Conservation (phyloP, 2,113 vertebrate species). For the Zosterops hypoxanthus region DNA sequence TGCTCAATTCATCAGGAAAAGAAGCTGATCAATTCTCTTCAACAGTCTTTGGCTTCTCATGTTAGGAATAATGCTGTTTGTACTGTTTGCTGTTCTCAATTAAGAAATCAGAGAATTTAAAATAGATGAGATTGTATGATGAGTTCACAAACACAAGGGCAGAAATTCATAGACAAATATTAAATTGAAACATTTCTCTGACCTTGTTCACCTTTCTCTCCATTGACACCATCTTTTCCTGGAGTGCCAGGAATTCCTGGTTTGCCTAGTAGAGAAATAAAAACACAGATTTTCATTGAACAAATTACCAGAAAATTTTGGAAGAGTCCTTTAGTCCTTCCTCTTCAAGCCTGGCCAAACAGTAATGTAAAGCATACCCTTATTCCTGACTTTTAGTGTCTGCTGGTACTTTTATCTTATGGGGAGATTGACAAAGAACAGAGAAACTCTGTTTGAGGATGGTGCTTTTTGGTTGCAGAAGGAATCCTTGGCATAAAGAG, state of each 20-base stretch:
- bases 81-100: neutral
- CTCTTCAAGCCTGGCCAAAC: neutral
- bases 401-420: neutral
- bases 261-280: conserved; percentile 60
- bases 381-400: neutral
- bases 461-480: neutral
- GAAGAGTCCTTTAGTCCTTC: neutral
- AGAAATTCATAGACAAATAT: neutral
- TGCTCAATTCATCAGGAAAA: neutral
- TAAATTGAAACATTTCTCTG: conserved; percentile 26
- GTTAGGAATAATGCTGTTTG: neutral
- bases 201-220: conserved; percentile 88
- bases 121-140: neutral
- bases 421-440: neutral
- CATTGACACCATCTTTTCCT: conserved; percentile 79
- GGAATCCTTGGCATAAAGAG: neutral
- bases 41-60: neutral
- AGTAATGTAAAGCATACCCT: neutral
- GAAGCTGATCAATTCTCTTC: neutral
- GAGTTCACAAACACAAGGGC: neutral
- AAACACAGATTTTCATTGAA: neutral
- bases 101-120: neutral
- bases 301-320: neutral
- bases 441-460: neutral
- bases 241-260: conserved; percentile 72